phyloP scores from a whole-genome alignment of 2,797 vertebrate species.

The Bradypodion ventrale region DNA sequence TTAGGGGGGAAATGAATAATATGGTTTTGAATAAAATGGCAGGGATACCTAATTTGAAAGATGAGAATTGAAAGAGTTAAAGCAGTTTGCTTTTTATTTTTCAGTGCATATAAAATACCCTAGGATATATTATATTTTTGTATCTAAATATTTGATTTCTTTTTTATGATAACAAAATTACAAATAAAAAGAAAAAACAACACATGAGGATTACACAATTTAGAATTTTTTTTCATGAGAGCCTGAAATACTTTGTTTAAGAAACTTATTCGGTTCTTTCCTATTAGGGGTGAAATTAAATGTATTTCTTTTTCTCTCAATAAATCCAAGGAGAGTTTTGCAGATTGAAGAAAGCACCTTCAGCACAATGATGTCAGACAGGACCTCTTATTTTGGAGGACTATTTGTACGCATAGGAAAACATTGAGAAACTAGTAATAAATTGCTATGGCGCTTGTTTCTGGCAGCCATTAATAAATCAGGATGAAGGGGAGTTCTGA shows the following conservation, averaged over 20 bases:
- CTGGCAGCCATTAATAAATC: conserved; percentile 84
- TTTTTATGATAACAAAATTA: too few relatives aligned
- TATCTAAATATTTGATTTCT: too few relatives aligned
- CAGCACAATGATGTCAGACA: conserved; percentile 73
- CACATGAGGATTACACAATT: conserved; percentile 21
- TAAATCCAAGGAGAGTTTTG: conserved; percentile 72
- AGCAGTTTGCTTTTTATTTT: too few relatives aligned
- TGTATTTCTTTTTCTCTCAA: conserved; percentile 61
- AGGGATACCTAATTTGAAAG: too few relatives aligned
- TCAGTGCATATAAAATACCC: too few relatives aligned
- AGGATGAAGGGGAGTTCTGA: conserved; percentile 83
- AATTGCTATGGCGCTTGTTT: conserved; percentile 75
- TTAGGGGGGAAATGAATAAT: too few relatives aligned
- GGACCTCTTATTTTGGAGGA: conserved; percentile 74
- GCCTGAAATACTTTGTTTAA: conserved; percentile 51
- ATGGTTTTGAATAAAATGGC: too few relatives aligned
- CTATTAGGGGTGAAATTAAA: conserved; percentile 63
- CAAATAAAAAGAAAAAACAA: too few relatives aligned
- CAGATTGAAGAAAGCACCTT: conserved; percentile 75
- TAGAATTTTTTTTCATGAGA: conserved; percentile 14
- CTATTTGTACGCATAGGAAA: conserved; percentile 79
- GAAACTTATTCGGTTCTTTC: conserved; percentile 46
- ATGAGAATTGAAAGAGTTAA: too few relatives aligned
- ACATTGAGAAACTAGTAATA: conserved; percentile 77
- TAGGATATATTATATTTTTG: too few relatives aligned